phyloP scores from a whole-genome alignment of 2,797 vertebrate genomes.

The Lacerta viridis region DNA sequence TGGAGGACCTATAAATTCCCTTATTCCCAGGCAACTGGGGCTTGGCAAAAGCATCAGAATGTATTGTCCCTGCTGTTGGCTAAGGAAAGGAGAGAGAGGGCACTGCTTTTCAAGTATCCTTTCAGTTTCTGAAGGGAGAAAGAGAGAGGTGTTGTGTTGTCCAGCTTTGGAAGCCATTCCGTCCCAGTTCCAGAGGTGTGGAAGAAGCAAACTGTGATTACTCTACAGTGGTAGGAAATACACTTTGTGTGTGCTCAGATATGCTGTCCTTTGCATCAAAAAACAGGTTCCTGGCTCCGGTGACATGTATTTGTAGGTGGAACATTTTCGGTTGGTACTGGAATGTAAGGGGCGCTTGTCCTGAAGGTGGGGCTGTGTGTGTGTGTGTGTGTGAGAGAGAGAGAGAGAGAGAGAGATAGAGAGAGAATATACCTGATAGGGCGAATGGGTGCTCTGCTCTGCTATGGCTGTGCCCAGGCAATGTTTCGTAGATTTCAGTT shows the following conservation, averaged over 20 bases:
- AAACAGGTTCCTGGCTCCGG: background rate
- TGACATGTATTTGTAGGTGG: background rate
- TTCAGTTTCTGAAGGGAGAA: background rate
- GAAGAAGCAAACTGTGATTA: constrained; percentile 11
- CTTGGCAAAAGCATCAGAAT: background rate
- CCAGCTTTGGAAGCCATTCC: background rate
- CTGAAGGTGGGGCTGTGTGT: background rate
- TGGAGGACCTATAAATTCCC: background rate
- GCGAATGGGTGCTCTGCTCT: background rate
- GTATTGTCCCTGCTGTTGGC: background rate
- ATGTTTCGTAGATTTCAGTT: background rate
- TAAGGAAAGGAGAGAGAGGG: background rate
- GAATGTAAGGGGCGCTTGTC: background rate
- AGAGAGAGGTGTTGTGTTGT: background rate
- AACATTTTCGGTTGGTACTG: background rate
- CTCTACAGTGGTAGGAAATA: background rate
- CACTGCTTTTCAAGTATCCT: background rate
- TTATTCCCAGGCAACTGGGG: background rate
- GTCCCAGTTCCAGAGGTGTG: background rate
- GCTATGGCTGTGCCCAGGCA: background rate
- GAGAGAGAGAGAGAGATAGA: too few species aligned
- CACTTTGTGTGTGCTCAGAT: background rate
- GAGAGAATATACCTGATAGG: background rate
- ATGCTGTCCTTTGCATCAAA: background rate
- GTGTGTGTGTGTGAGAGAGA: background rate